Evolutionary conservation across 2,888 invertebrate species (phyloP).

Genomic region (Hydrotaea cyrtoneurina): DNA sequence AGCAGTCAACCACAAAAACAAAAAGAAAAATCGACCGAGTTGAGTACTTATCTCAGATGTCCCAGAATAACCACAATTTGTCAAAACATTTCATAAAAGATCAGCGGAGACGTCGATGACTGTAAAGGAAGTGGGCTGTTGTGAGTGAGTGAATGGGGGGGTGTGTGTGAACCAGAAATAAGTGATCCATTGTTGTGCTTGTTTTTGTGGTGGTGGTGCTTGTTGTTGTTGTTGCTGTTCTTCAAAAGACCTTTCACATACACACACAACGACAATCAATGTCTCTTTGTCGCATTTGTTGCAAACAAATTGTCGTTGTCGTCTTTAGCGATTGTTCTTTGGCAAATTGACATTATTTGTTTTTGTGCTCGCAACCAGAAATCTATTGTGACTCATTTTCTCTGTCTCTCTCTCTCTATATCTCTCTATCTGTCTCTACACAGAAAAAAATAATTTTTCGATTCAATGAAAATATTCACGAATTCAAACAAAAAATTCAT

Average conservation of each 20-base stretch:
- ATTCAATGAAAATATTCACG: no score
- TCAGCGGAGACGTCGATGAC: constrained; percentile 15
- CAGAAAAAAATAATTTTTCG: no score
- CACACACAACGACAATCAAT: constrained; percentile 14
- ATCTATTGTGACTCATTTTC: constrained; percentile 8
- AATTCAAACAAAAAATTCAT: no score
- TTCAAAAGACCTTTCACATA: constrained; percentile 17
- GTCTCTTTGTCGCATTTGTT: constrained; percentile 8
- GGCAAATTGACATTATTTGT: constrained; percentile 35
- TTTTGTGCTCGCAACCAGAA: constrained; percentile 34
- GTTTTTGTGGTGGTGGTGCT: neutral
- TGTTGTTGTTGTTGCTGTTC: neutral
- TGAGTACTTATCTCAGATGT: neutral
- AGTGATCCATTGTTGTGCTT: constrained; percentile 16
- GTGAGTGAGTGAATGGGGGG: no score
- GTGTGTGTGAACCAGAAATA: neutral
- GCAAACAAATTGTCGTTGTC: constrained; percentile 12
- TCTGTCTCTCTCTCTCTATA: neutral
- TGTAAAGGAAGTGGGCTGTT: neutral
- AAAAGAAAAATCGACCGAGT: neutral
- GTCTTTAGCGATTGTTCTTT: neutral
- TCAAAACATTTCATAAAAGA: constrained; percentile 11
- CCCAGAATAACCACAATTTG: constrained; percentile 7
- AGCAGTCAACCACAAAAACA: neutral
- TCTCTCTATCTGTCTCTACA: no score